These are phyloP conservation scores for Bradypus variegatus DNA, from an alignment of 2,797 vertebrate species.

Conservation along the genomic window DNA sequence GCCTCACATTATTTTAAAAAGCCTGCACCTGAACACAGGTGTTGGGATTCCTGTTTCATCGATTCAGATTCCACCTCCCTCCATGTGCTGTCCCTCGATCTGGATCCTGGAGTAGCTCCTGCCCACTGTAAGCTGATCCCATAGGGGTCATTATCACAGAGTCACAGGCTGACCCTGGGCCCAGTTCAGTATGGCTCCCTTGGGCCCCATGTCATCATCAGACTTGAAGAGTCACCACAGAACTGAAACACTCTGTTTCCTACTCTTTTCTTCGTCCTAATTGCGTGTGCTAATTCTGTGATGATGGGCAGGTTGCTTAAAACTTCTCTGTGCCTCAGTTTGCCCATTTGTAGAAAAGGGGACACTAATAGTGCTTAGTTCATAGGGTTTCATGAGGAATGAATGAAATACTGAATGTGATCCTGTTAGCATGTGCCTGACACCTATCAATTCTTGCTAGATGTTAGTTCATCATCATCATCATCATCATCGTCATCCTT, in stretches of 20 bases:
- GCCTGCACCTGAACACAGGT: accelerated
- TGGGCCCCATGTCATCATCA: no score
- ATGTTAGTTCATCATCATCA: no score
- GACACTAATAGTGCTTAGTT: no score
- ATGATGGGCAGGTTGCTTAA: background rate
- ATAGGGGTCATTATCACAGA: no score
- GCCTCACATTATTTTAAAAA: background rate
- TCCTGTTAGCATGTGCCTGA: accelerated
- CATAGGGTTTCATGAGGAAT: background rate
- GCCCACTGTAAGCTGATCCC: background rate
- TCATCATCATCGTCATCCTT: accelerated
- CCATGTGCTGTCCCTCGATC: background rate
- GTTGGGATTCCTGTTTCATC: accelerated
- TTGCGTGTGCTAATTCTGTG: background rate
- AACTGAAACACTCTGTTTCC: background rate
- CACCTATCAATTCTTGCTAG: background rate
- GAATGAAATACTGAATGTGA: accelerated
- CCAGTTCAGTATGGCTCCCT: accelerated
- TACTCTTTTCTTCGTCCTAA: background rate
- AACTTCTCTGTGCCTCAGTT: background rate
- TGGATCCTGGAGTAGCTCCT: background rate
- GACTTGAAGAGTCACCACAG: no score
- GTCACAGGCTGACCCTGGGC: background rate
- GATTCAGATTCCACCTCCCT: no score
- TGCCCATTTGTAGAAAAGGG: background rate